These are phyloP conservation scores for Cygnus atratus DNA, from an alignment of 2,113 vertebrate species.

Conservation along the genomic window DNA sequence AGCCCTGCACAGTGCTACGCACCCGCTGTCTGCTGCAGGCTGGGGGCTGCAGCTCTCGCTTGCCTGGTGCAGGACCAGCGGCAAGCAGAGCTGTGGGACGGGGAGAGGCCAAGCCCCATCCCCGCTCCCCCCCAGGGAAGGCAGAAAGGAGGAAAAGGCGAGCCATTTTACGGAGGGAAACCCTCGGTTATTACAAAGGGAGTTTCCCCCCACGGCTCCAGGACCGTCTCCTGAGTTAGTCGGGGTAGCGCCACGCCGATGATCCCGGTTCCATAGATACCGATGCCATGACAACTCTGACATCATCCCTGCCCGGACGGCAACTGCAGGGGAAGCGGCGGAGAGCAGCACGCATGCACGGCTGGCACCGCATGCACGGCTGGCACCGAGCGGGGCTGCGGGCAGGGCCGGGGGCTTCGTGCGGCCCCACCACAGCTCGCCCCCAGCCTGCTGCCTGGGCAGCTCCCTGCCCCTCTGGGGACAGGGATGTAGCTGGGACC, in stretches of 20 bases:
- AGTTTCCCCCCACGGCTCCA: neutral
- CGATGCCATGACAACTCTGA: slow-evolving; percentile 74
- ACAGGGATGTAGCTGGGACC: accelerated
- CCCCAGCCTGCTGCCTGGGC: accelerated
- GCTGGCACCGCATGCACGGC: neutral
- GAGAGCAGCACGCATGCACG: neutral
- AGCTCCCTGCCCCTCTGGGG: accelerated
- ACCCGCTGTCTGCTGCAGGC: neutral
- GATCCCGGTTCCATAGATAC: slow-evolving; percentile 61
- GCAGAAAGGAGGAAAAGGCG: neutral
- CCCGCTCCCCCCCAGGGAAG: neutral
- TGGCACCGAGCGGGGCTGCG: neutral
- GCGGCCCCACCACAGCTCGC: neutral
- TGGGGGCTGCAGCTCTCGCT: neutral
- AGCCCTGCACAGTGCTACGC: accelerated
- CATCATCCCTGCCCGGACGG: slow-evolving; percentile 49
- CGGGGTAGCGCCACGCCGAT: neutral
- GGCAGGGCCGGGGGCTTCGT: neutral
- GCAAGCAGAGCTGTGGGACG: accelerated
- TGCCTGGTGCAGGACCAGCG: neutral
- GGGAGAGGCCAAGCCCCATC: neutral
- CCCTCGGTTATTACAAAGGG: neutral
- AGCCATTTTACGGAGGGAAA: neutral
- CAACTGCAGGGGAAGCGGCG: slow-evolving; percentile 5
- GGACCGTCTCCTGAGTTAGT: neutral